Percentiles rank a stretch among this genome's conserved stretches.
Conservation (phyloP, 2,888 invertebrate species). For the Liodrosophila aerea region DNA sequence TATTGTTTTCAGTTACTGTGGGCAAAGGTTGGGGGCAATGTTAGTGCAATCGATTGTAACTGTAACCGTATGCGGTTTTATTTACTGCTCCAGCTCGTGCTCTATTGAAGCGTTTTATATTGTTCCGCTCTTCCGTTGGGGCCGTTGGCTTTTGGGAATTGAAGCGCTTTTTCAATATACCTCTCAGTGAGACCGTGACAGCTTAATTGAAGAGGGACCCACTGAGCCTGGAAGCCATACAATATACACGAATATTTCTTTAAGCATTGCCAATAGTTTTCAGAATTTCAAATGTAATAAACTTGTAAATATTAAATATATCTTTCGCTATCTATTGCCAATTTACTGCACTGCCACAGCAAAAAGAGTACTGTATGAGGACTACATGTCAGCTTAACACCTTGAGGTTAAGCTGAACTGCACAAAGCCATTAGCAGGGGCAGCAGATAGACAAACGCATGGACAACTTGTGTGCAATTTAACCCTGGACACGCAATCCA, state of each 20-base stretch:
- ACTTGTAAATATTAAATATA: no score
- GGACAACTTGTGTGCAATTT: slow-evolving; percentile 65
- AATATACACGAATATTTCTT: slow-evolving; percentile 16
- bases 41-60: slow-evolving; percentile 52
- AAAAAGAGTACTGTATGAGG: slow-evolving; percentile 19
- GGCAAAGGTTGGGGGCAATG: slow-evolving; percentile 20
- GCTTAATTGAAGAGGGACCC: slow-evolving; percentile 17
- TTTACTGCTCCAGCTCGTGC: slow-evolving; percentile 48
- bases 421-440: slow-evolving; percentile 39
- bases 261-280: slow-evolving; percentile 7
- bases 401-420: slow-evolving; percentile 49
- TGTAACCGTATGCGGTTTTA: slow-evolving; percentile 49
- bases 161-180: slow-evolving; percentile 38
- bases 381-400: slow-evolving; percentile 54
- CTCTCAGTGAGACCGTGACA: slow-evolving; percentile 1
- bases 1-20: slow-evolving; percentile 56
- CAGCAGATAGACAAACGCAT: slow-evolving; percentile 46
- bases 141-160: slow-evolving; percentile 34
- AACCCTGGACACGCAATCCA: slow-evolving; percentile 57
- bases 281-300: no score
- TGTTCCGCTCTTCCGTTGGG: slow-evolving; percentile 39
- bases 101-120: slow-evolving; percentile 56
- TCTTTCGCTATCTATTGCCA: not conserved
- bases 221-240: not conserved
- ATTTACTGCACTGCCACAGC: not conserved